Evolutionary conservation across 2,113 vertebrate species (phyloP).

Genomic region (Hippocampus guttulatus): DNA sequence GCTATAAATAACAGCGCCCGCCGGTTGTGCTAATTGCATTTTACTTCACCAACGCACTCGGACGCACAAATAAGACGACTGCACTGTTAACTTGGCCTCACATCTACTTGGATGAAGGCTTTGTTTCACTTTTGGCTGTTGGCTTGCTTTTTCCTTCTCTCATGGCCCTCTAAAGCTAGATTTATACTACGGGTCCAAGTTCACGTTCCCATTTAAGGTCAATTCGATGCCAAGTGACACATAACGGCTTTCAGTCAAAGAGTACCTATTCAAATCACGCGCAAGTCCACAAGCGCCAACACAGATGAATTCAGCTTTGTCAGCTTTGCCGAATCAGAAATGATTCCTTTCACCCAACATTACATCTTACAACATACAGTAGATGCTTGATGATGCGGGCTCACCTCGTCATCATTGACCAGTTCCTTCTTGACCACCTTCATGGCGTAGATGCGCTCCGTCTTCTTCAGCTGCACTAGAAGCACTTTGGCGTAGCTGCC

Average conservation of each 20-base stretch:
- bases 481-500: slow-evolving; percentile 98
- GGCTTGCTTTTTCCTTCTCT: background rate
- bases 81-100: slow-evolving; percentile 24
- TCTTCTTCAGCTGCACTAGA: slow-evolving; percentile 92
- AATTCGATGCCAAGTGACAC: too few relatives aligned
- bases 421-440: slow-evolving; percentile 99
- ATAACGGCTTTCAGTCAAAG: too few relatives aligned
- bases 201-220: too few relatives aligned
- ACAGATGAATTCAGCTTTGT: too few relatives aligned
- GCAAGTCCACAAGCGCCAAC: too few relatives aligned
- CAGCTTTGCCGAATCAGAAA: too few relatives aligned
- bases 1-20: slow-evolving; percentile 16
- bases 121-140: too few relatives aligned
- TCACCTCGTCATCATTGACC: slow-evolving; percentile 96
- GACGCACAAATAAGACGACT: slow-evolving; percentile 3
- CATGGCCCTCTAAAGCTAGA: background rate
- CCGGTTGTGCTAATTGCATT: slow-evolving; percentile 33
- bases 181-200: background rate
- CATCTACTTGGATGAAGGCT: slow-evolving; percentile 2
- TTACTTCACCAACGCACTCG: slow-evolving; percentile 36
- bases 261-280: too few relatives aligned
- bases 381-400: background rate
- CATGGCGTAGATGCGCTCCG: slow-evolving; percentile 98
- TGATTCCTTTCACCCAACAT: too few relatives aligned
- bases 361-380: too few relatives aligned